Evolutionary conservation across 2,888 invertebrate species (phyloP), one percentile per base, ranked within the genome.

Genomic region (Agrotis ipsilon): DNA sequence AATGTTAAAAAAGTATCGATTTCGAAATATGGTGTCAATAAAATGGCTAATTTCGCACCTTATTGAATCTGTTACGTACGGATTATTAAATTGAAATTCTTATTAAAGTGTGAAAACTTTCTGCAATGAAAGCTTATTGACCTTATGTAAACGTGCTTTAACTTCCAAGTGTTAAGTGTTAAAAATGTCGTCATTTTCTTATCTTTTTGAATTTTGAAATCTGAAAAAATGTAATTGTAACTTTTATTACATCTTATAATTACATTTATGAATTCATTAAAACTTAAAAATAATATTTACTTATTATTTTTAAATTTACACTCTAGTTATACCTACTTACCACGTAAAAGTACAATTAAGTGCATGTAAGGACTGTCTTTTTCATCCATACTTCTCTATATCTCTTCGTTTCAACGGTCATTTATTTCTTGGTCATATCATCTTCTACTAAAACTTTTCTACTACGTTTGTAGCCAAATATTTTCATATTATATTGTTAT

Each of bases 41-140:
- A 88, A 87, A 86, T 87, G 75, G 82, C 82, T 84, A 88, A 90
- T 90, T 91, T 91, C 85, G 88, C 84, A 83, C 83, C 80, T 81
- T 78, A 82, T 75, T 73, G 67, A 76, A 67, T 69, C 71, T 61
- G 67, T 69, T 75, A 75, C 69, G 61, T 73, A 72, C 59, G 71
- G 73, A 75, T 74, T 84, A 80, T 86, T 84, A 81, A 81, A 54
- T 46, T 19, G 6, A 19, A 67, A 63, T 70, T 81, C 86, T 88
- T 88, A 86, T 86, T 83, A 80, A 81, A 68, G 69, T 60, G 51
- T 27, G 13, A 67, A 71, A 51, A 48, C 58, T 76, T 80, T 80
- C 65, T 57, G 59, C 45, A 57, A 63, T 43, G 55, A 24, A 24
- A 76, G 68, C 62, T 78, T 43, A 39, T 19, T 48, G 73, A 43